These are phyloP conservation scores for Eulemur rubriventer DNA, from an alignment of 2,797 vertebrate genomes.

Conservation along the genomic window DNA sequence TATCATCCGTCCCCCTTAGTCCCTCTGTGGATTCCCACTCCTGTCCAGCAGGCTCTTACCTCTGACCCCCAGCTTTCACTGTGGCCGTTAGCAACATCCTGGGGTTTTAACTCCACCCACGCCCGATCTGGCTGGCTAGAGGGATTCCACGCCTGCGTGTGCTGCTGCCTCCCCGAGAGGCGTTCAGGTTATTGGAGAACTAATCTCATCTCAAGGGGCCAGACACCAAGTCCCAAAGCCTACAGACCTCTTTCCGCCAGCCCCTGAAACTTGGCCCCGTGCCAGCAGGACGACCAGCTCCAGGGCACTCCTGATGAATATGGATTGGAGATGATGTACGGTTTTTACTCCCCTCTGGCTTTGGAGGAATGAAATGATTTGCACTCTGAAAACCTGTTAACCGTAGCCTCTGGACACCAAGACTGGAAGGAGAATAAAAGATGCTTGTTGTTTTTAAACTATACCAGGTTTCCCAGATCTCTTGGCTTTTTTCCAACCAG, in stretches of 20 bases:
- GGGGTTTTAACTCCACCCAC: slow-evolving; percentile 61
- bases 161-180: slow-evolving; percentile 69
- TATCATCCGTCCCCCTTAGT: not conserved
- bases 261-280: slow-evolving; percentile 71
- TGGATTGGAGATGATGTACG: slow-evolving; percentile 71
- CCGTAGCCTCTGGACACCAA: slow-evolving; percentile 69
- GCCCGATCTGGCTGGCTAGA: slow-evolving; percentile 61
- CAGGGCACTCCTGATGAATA: slow-evolving; percentile 67
- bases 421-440: slow-evolving; percentile 80
- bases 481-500: slow-evolving; percentile 78
- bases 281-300: slow-evolving; percentile 72
- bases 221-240: slow-evolving; percentile 76
- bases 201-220: slow-evolving; percentile 80
- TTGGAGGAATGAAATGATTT: slow-evolving; percentile 78
- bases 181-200: slow-evolving; percentile 76
- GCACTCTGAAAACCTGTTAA: slow-evolving; percentile 77
- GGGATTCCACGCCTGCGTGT: slow-evolving; percentile 58
- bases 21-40: slow-evolving; percentile 50
- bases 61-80: slow-evolving; percentile 67
- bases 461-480: slow-evolving; percentile 66
- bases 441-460: slow-evolving; percentile 77
- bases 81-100: slow-evolving; percentile 62
- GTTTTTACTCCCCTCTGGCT: slow-evolving; percentile 70
- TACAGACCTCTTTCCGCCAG: slow-evolving; percentile 77
- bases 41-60: slow-evolving; percentile 62